Base-by-base conservation (phyloP, 1,140 invertebrate species). In the Lepidurus apus region DNA sequence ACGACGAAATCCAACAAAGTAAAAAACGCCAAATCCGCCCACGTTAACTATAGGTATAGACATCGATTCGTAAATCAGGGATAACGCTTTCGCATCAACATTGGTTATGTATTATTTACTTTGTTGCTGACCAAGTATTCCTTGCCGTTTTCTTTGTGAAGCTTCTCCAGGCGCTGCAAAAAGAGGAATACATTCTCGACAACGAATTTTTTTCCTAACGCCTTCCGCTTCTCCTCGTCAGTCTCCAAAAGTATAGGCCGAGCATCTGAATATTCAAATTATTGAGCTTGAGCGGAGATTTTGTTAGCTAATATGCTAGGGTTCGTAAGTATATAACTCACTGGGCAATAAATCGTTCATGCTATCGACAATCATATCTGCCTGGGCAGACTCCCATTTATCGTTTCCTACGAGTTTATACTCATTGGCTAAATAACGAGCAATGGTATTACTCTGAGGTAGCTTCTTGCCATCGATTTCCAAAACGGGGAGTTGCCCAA, bases 401-500 rank as follows among this genome's bases (percentile, higher is more conserved):
- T 88, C 84, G 81, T 87, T 84, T 75, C 89, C 89, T 81, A 88
- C 84, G 80, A 93, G 83, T 81, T 88, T 87, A 80, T 87, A 87
- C 81, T 89, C 85, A 74, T 84, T 86, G 0, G 90, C 92, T 26
- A 93, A 84, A 85, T 90, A 93, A 79, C 90, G 85, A 7, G 87
- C 87, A 47, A 93, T 89, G 7, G 91, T 88, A 53, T 88, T 84
- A 80, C 89, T 90, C 82, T 93, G 91, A 0, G 88, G 86, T 76
- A 91, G 86, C 74, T 84, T 82, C 82, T 89, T 88, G 1, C 90
- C 91, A 81, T 92, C 88, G 44, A 91, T 87, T 82, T 91, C 90
- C 77, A 93, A 82, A 8, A 91, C 86, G 1, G 91, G 92, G 75
- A 92, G 82, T 84, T 90, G 89, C 47, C 91, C 91, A 81, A 90